A percentile compares a stretch with the other conserved stretches of the same genome.
Conservation (phyloP, 2,888 invertebrate species). For the Andrena chrysosceles region DNA sequence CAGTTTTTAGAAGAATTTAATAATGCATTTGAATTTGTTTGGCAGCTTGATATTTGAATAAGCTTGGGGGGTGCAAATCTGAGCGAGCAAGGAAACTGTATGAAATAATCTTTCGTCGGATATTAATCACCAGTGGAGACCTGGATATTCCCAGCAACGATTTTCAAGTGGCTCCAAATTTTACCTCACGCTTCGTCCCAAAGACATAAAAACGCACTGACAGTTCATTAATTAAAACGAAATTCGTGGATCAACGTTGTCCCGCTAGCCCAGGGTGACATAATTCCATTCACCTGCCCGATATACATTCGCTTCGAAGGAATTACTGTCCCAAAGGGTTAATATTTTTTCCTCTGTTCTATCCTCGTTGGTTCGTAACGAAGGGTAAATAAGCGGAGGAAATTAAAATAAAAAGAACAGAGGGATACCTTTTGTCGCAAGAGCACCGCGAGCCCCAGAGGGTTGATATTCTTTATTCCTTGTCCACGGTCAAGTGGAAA, state of each 20-base stretch:
- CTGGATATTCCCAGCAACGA: background rate
- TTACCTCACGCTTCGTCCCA: background rate
- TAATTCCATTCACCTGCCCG: slow-evolving; percentile 15
- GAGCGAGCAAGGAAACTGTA: background rate
- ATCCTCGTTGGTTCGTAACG: slow-evolving; percentile 3
- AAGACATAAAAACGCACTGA: slow-evolving; percentile 22
- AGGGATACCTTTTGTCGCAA: background rate
- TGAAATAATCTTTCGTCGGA: background rate
- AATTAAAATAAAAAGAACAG: slow-evolving; percentile 14
- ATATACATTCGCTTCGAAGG: slow-evolving; percentile 2
- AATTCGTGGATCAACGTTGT: slow-evolving; percentile 18
- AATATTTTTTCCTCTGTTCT: slow-evolving; percentile 22
- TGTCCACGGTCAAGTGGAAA: slow-evolving; percentile 5
- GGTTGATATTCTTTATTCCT: background rate
- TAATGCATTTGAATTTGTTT: background rate
- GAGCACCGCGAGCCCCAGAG: background rate
- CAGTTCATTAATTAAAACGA: slow-evolving; percentile 45
- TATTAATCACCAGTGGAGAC: background rate
- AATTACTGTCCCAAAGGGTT: slow-evolving; percentile 19
- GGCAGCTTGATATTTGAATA: background rate
- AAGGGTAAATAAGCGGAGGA: slow-evolving; percentile 16
- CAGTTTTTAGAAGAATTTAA: too few relatives aligned
- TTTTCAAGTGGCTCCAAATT: slow-evolving; percentile 13
- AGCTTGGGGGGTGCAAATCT: background rate
- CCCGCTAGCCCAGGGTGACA: background rate